phyloP scores from a whole-genome alignment of 2,113 vertebrate genomes.

The Burhinus oedicnemus region DNA sequence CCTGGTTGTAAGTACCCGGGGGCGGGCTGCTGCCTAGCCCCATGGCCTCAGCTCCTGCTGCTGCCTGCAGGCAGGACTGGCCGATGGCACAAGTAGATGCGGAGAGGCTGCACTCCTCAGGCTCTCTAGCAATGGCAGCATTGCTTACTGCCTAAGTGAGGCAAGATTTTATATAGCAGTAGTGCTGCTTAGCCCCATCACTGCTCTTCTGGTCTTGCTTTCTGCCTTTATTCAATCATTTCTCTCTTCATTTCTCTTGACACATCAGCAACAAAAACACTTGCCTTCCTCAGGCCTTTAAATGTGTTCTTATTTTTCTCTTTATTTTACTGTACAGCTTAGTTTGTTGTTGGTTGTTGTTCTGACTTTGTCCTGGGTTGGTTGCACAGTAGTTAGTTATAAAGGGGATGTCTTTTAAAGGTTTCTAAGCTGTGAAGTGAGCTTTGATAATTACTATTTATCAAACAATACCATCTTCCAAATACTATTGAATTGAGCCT shows the following conservation, averaged over 20 bases:
- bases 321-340: neutral
- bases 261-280: neutral
- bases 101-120: neutral
- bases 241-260: neutral
- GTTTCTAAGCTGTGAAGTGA: neutral
- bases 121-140: neutral
- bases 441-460: neutral
- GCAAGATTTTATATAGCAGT: fast-evolving
- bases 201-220: neutral
- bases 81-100: fast-evolving
- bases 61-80: neutral
- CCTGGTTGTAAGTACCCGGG: slow-evolving; percentile 78
- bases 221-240: neutral
- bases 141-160: neutral
- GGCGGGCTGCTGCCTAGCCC: neutral
- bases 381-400: neutral
- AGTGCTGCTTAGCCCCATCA: neutral
- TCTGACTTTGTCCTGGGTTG: neutral
- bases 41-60: neutral
- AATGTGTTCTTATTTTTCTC: neutral
- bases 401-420: neutral
- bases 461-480: neutral
- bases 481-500: neutral
- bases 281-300: neutral
- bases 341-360: neutral